These are phyloP conservation scores for Oenanthe melanoleuca DNA, from an alignment of 2,113 vertebrate species.

Conservation along the genomic window DNA sequence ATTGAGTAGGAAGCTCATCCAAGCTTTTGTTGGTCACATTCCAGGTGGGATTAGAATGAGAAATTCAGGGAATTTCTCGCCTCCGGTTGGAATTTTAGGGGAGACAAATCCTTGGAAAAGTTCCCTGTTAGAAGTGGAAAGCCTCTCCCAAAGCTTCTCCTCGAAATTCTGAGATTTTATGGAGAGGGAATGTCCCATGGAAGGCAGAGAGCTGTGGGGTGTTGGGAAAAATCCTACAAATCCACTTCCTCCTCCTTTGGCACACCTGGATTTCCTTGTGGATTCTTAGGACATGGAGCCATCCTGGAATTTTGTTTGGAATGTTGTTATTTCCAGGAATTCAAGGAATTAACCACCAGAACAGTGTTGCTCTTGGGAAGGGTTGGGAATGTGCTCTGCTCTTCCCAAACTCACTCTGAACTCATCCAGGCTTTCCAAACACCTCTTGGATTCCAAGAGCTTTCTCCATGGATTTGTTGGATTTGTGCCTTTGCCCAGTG, in stretches of 20 bases:
- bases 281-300: accelerated
- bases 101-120: background rate
- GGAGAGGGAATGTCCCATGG: background rate
- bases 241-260: background rate
- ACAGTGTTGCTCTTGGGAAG: accelerated
- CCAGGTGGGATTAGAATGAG: background rate
- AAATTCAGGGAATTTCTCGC: background rate
- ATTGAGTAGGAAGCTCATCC: background rate
- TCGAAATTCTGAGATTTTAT: accelerated
- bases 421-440: background rate
- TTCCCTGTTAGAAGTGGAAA: accelerated
- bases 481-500: background rate
- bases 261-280: accelerated
- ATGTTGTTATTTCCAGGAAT: background rate
- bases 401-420: background rate
- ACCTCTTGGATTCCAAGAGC: accelerated
- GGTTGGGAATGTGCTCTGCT: background rate
- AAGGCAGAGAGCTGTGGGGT: background rate
- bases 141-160: background rate
- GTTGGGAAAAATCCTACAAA: background rate
- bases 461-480: background rate
- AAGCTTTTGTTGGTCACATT: accelerated
- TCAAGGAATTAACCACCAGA: accelerated
- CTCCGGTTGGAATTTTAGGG: background rate
- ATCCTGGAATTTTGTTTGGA: background rate